Evolutionary conservation across 2,113 vertebrate species (phyloP), one percentile per base, ranked within the genome.

Genomic region (Tautogolabrus adspersus): DNA sequence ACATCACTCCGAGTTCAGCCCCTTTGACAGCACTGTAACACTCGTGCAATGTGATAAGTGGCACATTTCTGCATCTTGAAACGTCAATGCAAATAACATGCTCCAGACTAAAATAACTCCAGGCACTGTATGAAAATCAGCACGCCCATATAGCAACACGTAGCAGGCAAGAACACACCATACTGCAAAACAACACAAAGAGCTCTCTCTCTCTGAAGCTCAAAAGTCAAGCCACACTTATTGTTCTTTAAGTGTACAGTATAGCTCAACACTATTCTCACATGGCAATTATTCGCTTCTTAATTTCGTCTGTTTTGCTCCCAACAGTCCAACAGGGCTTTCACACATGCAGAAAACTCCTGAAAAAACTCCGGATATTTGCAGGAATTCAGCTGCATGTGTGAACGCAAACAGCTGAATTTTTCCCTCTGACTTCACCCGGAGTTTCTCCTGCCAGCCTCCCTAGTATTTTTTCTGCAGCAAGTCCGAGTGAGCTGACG

Each of bases 281-380:
- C 44, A 59, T 59, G 26, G 61, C 77, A 75, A 73, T 79, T 70
- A 82, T 82, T 82, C 79, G 66, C 71, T 15, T 66, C 77, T 64
- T 23, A 67, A 75, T 85, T 62, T 37, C 38, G 60, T 10, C 9
- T 42, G 66, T 71, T 57, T 86, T 77, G 74, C 61, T 46, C 70
- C 70, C 15, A 59, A 57, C 56, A 70, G 57, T 69, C 30, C 37
- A 42, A 42, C 40, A 10, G 40, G 8, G 69, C 56, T 5, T 34
- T 34, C 30, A 34, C 30, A 34, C 30, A 4, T 34, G 30, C 30
- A 34, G 30, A 34, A 34, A 34, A 34, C 30, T 34, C 30, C 30
- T 34, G 30, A 34, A 34, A 6, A 34, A 6, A 6, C 26, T 26
- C 26, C 3, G 3, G 30, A 34, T 26, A 26, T 26, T 26, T 26